Conservation (phyloP, 2,113 vertebrate species). For the Cochlearius cochlearius region DNA sequence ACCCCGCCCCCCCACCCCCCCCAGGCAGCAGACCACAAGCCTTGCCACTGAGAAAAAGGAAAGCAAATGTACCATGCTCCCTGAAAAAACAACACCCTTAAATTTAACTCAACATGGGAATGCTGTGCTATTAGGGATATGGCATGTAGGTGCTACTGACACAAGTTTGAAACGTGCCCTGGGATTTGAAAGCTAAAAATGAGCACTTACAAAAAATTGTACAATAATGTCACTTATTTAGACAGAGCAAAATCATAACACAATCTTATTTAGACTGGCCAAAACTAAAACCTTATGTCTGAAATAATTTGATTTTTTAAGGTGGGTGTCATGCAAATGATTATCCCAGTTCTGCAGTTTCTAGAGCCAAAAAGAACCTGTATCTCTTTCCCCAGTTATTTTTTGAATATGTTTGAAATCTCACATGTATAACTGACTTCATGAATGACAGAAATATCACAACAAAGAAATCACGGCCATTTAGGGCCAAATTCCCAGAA, state of each 20-base stretch:
- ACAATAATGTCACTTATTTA: not conserved
- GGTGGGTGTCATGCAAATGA: not conserved
- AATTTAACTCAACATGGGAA: not conserved
- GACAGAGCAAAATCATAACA: not conserved
- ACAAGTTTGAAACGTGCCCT: not conserved
- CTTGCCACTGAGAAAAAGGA: not conserved
- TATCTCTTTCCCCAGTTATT: not conserved
- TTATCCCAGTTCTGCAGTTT: not conserved
- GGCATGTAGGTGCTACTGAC: not conserved
- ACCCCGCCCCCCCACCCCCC: too few species aligned
- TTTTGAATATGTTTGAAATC: not conserved
- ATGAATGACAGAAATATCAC: not conserved
- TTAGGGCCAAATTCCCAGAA: not conserved
- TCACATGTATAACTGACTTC: not conserved
- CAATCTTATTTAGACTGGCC: not conserved
- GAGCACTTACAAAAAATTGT: not conserved
- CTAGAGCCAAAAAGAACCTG: not conserved
- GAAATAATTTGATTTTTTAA: slow-evolving; percentile 15
- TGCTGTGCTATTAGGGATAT: not conserved
- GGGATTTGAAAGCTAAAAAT: not conserved
- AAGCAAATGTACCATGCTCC: not conserved
- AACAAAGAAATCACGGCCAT: not conserved
- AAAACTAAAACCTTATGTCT: not conserved
- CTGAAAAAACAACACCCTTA: not conserved
- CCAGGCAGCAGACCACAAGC: not conserved